Conservation (phyloP, 2,797 vertebrate species). For the Eulemur albifrons region DNA sequence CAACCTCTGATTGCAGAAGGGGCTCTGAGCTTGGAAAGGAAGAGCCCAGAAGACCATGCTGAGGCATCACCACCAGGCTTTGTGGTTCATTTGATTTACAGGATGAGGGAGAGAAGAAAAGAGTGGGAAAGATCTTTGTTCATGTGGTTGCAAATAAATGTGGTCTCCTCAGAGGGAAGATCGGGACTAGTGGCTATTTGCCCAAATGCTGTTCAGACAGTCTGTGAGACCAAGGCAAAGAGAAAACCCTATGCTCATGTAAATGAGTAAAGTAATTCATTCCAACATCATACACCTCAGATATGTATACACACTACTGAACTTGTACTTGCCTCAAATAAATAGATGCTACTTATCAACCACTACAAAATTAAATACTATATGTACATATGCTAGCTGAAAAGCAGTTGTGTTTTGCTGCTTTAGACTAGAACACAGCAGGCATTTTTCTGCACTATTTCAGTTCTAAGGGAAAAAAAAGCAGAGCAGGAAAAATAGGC, state of each 20-base stretch:
- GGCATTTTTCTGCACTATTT: constrained; percentile 37
- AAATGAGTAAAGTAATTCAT: background rate
- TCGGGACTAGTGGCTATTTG: background rate
- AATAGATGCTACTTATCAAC: constrained; percentile 16
- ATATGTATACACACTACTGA: background rate
- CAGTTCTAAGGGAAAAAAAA: background rate
- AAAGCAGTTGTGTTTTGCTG: constrained; percentile 44
- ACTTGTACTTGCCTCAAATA: constrained; percentile 26
- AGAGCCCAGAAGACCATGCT: background rate
- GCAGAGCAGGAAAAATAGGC: background rate
- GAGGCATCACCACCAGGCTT: background rate
- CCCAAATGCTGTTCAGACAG: background rate
- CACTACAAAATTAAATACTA: background rate
- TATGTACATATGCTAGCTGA: background rate
- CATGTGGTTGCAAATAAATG: background rate
- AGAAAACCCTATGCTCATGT: background rate
- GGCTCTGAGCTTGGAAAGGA: background rate
- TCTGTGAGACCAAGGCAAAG: background rate
- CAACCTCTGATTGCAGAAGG: background rate
- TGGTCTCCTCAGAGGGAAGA: background rate
- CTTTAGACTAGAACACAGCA: background rate
- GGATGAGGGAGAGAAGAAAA: background rate
- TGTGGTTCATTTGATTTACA: background rate
- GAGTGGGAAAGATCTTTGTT: background rate
- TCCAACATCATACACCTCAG: background rate